Conservation (phyloP, 2,888 invertebrate species). For the Phortica okadai region DNA sequence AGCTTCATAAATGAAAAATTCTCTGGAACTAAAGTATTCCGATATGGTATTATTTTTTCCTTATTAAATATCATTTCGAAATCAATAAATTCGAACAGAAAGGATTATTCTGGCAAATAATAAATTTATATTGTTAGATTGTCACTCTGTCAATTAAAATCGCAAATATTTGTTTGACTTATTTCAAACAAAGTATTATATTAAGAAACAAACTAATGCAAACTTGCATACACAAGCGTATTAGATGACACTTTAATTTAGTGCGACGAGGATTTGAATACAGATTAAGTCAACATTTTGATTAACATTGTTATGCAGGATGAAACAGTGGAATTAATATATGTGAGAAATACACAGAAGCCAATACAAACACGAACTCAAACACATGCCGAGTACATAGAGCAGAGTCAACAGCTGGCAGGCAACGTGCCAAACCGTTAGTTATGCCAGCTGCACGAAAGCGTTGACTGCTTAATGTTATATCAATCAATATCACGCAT, state of each 20-base stretch:
- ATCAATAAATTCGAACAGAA: no score
- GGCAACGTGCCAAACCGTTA: not conserved
- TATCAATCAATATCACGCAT: conserved; percentile 68
- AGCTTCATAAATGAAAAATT: no score
- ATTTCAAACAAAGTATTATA: not conserved
- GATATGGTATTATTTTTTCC: no score
- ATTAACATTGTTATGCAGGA: conserved; percentile 8
- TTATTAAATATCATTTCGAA: no score
- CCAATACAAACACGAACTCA: not conserved
- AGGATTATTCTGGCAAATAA: no score
- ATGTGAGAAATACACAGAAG: not conserved
- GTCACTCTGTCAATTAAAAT: no score
- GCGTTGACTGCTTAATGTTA: conserved; percentile 50
- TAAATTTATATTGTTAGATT: no score
- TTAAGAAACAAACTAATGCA: not conserved
- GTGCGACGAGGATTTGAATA: conserved; percentile 3
- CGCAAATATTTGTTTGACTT: not conserved
- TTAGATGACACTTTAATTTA: conserved; percentile 9
- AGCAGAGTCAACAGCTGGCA: conserved; percentile 48
- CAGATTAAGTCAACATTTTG: conserved; percentile 17
- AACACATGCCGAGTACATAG: not conserved
- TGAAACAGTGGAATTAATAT: not conserved
- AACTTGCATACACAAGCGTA: not conserved
- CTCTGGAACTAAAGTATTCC: no score
- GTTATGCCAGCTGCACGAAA: conserved; percentile 18